These are phyloP conservation scores for western clawed frog (Xenopus tropicalis) DNA, from an alignment of 2,113 vertebrate genomes.

Conservation along the genomic window UCB_Xtro_10.0 CM004449.2:118378501-118379000, in stretches of 20 bases:
- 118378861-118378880: slow-evolving; percentile 49
- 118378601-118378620: too few relatives aligned
- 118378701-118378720: too few relatives aligned
- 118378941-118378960: slow-evolving; percentile 67
- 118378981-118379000: slow-evolving; percentile 60
- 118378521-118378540: too few relatives aligned
- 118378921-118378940: slow-evolving; percentile 57
- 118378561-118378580: too few relatives aligned
- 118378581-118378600: too few relatives aligned
- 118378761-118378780: slow-evolving; percentile 54
- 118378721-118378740: not conserved
- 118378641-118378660: too few relatives aligned
- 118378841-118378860: slow-evolving; percentile 66
- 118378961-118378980: slow-evolving; percentile 60
- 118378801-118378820: slow-evolving; percentile 68
- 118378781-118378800: slow-evolving; percentile 54
- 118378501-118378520: too few relatives aligned
- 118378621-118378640: too few relatives aligned
- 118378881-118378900: slow-evolving; percentile 2
- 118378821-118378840: slow-evolving; percentile 64
- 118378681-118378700: too few relatives aligned
- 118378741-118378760: slow-evolving; percentile 57
- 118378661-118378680: too few relatives aligned
- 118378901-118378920: slow-evolving; percentile 49
- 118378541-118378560: too few relatives aligned